phyloP scores from a whole-genome alignment of 1,140 invertebrate species.

The Steinernema feltiae region DNA sequence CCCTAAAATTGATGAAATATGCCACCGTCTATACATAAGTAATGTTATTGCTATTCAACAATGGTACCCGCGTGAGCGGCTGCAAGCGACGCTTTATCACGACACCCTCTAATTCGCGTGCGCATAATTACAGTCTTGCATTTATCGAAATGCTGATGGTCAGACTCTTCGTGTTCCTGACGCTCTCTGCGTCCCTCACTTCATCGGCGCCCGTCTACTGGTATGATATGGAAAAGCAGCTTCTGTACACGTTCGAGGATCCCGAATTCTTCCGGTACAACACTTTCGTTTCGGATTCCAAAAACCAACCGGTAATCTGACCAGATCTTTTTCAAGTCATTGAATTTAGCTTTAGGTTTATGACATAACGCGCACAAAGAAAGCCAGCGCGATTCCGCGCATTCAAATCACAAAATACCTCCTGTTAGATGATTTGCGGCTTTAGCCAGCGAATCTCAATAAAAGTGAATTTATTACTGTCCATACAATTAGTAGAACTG shows the following conservation, averaged over 20 bases:
- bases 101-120: not conserved
- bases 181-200: not conserved
- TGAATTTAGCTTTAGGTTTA: not conserved
- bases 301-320: not conserved
- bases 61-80: no score
- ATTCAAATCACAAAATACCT: no score
- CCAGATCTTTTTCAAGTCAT: not conserved
- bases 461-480: no score
- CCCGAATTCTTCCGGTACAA: constrained; percentile 2
- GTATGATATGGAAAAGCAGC: constrained; percentile 7
- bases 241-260: not conserved
- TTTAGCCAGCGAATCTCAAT: no score
- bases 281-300: not conserved
- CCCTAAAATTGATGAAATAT: no score
- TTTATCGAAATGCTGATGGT: not conserved
- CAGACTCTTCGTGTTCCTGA: not conserved
- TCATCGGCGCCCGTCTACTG: not conserved
- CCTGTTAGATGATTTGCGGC: no score
- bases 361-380: not conserved
- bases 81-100: no score
- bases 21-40: no score
- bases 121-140: not conserved
- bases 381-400: no score
- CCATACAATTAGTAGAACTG: no score
- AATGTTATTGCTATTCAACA: no score